Evolutionary conservation across 2,888 invertebrate genomes (phyloP), one percentile per base, ranked within the genome.

Genomic region (Pheosia tremula): DNA sequence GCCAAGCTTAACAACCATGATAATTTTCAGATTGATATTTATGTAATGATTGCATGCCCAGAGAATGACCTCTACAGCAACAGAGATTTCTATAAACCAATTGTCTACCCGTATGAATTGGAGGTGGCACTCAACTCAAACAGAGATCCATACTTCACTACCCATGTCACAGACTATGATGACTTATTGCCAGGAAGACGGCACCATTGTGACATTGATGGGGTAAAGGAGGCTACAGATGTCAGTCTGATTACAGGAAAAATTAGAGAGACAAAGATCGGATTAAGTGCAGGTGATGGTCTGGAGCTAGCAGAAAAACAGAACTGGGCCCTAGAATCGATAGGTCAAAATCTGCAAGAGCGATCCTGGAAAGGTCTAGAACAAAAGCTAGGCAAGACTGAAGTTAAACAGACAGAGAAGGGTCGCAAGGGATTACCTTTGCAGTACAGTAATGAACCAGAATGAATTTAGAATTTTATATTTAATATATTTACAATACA

Each of bases 21-120:
- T 24, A 1, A 24, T 24, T 24, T 83, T 58, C 86, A 97, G 96
- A 96, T 99, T 69, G 99, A 99, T 81, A 95, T 97, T 54, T 99
- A 98, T 90, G 97, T 99, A 0, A 94, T 98, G 78, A 96, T 99
- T 59, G 96, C 98, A 0, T 99, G 99, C 83, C 96, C 98, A 3
- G 98, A 98, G 89, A 98, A 97, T 81, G 96, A 97, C 69, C 94
- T 98, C 52, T 96, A 96, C 81, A 97, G 97, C 81, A 96, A 96
- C 57, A 95, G 96, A 75, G 98, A 99, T 61, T 98, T 97, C 86
- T 97, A 97, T 79, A 97, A 96, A 82, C 98, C 99, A 0, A 95
- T 99, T 58, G 96, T 98, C 0, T 98, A 98, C 37, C 97, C 98
- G 0, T 98, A 96, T 86, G 99, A 99, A 89, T 94, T 99, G 37